These are phyloP conservation scores for Aphidius ervi DNA, from an alignment of 1,140 invertebrate genomes.

Conservation along the genomic window DNA sequence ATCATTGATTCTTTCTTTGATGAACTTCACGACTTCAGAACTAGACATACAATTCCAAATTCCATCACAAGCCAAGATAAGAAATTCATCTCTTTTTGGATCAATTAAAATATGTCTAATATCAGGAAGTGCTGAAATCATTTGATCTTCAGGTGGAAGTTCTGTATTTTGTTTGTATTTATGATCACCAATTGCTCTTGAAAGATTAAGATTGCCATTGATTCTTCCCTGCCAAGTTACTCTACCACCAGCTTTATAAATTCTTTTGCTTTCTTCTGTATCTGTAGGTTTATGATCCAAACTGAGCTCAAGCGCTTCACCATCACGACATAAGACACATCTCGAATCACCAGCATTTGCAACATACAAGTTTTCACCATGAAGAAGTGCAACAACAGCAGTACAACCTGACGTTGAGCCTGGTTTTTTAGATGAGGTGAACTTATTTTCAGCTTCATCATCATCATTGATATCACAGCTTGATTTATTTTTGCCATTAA, in stretches of 20 bases:
- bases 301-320: conserved; percentile 87
- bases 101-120: conserved; percentile 72
- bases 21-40: conserved; percentile 90
- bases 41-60: conserved; percentile 99
- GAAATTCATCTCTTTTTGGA: conserved; percentile 79
- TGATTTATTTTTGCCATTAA: conserved; percentile 46
- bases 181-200: conserved; percentile 93
- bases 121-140: conserved; percentile 96
- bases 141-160: conserved; percentile 79
- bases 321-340: conserved; percentile 35
- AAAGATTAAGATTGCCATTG: conserved; percentile 95
- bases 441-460: conserved; percentile 52
- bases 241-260: conserved; percentile 86
- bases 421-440: conserved; percentile 54
- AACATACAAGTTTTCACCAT: too few relatives aligned
- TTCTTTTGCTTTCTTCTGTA: conserved; percentile 74
- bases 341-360: too few relatives aligned
- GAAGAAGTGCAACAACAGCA: conserved; percentile 75
- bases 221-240: conserved; percentile 90
- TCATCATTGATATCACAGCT: conserved; percentile 50
- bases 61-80: conserved; percentile 96
- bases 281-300: conserved; percentile 98
- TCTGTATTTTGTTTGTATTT: conserved; percentile 85
- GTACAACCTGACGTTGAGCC: conserved; percentile 93
- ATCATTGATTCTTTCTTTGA: conserved; percentile 60